Evolutionary conservation across 53 echinoderm and acorn worm species (phyloP).

Genomic region (Stichopus horrens): DNA sequence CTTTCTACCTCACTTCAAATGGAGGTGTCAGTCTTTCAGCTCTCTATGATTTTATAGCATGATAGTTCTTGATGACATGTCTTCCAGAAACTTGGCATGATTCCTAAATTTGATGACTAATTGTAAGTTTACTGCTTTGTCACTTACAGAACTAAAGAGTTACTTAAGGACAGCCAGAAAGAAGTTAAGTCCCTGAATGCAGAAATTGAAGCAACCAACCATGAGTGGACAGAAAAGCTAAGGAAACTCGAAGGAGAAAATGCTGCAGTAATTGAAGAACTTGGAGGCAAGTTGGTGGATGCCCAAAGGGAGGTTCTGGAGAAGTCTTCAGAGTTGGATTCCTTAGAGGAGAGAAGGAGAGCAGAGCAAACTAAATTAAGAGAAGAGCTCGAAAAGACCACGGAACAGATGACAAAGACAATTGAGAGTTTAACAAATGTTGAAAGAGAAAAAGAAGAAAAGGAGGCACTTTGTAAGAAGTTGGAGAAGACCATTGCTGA

Average conservation of each 20-base stretch:
- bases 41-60: too few species aligned
- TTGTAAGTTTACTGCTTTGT: not conserved
- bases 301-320: constrained; percentile 76
- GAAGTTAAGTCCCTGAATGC: constrained; percentile 44
- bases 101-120: not conserved
- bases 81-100: not conserved
- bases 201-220: constrained; percentile 33
- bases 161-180: constrained; percentile 36
- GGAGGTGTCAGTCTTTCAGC: too few species aligned
- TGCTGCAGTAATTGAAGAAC: constrained; percentile 72
- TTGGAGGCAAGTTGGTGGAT: constrained; percentile 79
- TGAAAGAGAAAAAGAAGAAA: not conserved
- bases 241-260: constrained; percentile 66
- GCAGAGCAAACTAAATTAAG: constrained; percentile 2
- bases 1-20: too few species aligned
- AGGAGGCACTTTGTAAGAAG: not conserved
- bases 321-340: constrained; percentile 63
- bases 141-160: not conserved
- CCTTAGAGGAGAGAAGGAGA: not conserved
- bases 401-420: not conserved
- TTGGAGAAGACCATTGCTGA: constrained; percentile 42
- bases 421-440: not conserved
- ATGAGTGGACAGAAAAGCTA: constrained; percentile 49
- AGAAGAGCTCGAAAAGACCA: constrained; percentile 36
- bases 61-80: not conserved